Base-by-base conservation (phyloP, 2,797 vertebrate species). In the Siniperca obscura region DNA sequence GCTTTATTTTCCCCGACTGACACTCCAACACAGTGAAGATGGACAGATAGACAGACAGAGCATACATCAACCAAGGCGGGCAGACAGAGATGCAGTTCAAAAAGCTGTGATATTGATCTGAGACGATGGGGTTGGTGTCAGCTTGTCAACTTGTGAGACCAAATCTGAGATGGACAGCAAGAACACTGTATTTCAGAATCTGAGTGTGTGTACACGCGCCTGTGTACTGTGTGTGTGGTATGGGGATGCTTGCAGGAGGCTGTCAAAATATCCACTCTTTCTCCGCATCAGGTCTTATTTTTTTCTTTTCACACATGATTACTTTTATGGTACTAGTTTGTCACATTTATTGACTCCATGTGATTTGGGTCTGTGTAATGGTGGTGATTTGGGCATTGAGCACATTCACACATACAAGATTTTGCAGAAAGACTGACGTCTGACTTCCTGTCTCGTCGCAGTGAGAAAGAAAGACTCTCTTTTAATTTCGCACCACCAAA, bases 61-160 rank as follows among this genome's bases (percentile, higher is more conserved):
- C 6, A n/a, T 79, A 67, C 82, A 67, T 88, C 89, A 75, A 56
- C 25, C 46, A 1, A 21, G 68, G 27, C 34, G 2, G 10, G 36
- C 56, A 10, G 83, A 81, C 64, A 74, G 64, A 76, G 82, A 80
- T 17, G 76, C 73, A 81, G 80, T 42, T 77, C 66, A 71, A 74
- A 78, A 81, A 64, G 74, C 77, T 73, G 85, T 16, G 66, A 68
- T 83, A 90, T 86, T 82, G 84, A 90, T 86, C 59, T 38, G 48
- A 73, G 70, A 76, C 77, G n/a, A 59, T 21, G 30, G 16, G 5
- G 13, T 53, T 1, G 22, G 48, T 74, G 86, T 79, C 81, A 80
- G 76, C 55, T 55, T 77, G 81, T 83, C 82, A 81, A 30, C 83
- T 38, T 38, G 76, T 61, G 78, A 79, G 76, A 74, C 42, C 71